Percentiles rank a stretch among this genome's conserved stretches.
Conservation (phyloP, 1,140 invertebrate genomes). For the Trichoplusia ni region DNA sequence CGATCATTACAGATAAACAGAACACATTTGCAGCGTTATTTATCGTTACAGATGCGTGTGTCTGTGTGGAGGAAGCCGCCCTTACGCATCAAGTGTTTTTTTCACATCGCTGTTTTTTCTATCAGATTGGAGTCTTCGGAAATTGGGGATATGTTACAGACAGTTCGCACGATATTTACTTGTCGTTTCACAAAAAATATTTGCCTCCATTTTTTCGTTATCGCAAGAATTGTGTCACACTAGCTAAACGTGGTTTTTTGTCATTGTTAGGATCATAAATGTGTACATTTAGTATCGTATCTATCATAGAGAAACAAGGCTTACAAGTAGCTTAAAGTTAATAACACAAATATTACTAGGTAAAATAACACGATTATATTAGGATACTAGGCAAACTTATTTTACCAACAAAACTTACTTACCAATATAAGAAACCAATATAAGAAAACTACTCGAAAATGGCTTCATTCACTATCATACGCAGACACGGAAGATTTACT, state of each 20-base stretch:
- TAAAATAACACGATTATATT: too few species aligned
- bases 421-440: too few species aligned
- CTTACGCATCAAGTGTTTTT: conserved; percentile 25
- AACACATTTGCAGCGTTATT: background rate
- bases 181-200: conserved; percentile 18
- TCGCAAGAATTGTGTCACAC: background rate
- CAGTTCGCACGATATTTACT: conserved; percentile 25
- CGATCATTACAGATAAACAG: background rate
- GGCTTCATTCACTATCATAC: too few species aligned
- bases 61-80: conserved; percentile 3
- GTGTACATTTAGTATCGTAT: background rate
- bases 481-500: too few species aligned
- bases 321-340: too few species aligned
- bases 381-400: too few species aligned
- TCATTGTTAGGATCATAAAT: background rate
- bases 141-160: conserved; percentile 30
- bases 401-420: too few species aligned
- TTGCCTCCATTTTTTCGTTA: conserved; percentile 21
- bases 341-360: too few species aligned
- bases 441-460: too few species aligned
- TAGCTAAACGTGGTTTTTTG: background rate
- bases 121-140: conserved; percentile 31
- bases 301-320: background rate
- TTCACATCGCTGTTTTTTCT: conserved; percentile 28
- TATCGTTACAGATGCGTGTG: conserved; percentile 15